Percentiles rank a stretch among this genome's conserved stretches.
phyloP scores from a whole-genome alignment of 2,888 invertebrate genomes.

The Aplocera efformata region DNA sequence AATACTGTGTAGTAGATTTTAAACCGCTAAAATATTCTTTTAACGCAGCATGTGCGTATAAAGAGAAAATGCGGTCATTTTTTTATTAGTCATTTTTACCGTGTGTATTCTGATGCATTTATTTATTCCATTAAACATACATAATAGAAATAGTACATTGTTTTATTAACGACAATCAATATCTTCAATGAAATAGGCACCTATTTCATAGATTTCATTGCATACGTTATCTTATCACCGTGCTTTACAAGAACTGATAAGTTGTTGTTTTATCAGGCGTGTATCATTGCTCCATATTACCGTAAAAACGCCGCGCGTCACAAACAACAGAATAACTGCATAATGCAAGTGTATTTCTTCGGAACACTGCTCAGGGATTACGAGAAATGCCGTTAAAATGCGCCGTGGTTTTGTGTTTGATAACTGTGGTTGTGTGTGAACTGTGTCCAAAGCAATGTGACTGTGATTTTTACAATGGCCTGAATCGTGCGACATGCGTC shows the following conservation, averaged over 20 bases:
- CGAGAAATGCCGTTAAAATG: constrained; percentile 53
- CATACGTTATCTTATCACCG: constrained; percentile 53
- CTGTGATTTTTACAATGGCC: constrained; percentile 72
- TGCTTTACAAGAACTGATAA: constrained; percentile 42
- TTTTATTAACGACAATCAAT: constrained; percentile 9
- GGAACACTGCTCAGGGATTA: constrained; percentile 17
- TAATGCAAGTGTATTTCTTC: constrained; percentile 45
- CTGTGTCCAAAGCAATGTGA: constrained; percentile 78
- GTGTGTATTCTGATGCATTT: constrained; percentile 5
- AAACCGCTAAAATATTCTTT: no score
- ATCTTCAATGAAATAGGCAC: constrained; percentile 11
- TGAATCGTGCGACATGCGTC: constrained; percentile 76
- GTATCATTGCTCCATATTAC: constrained; percentile 60
- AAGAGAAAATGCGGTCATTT: no score
- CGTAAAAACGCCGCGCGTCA: constrained; percentile 43
- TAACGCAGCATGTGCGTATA: no score
- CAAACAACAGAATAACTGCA: constrained; percentile 37
- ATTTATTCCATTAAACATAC: constrained; percentile 5
- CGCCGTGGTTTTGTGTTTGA: constrained; percentile 31
- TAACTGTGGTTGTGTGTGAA: constrained; percentile 34
- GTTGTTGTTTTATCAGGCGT: constrained; percentile 51
- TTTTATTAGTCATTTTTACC: background rate
- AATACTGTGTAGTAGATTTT: no score
- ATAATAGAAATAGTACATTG: background rate
- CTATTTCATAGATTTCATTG: constrained; percentile 33